phyloP scores from a whole-genome alignment of 2,888 invertebrate species.

The Sphecodes monilicornis region DNA sequence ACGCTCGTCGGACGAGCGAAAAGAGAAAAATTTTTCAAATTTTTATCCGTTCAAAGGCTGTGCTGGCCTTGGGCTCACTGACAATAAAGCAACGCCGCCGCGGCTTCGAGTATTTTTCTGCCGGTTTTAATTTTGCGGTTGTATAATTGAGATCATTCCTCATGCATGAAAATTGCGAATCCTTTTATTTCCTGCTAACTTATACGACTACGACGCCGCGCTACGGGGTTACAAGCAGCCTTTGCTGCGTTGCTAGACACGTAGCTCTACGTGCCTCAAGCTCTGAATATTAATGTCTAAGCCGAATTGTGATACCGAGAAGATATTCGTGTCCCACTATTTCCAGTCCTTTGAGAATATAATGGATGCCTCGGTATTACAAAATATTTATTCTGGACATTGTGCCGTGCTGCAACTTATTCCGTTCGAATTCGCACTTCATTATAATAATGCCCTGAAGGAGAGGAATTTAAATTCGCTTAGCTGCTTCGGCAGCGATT shows the following conservation, averaged over 20 bases:
- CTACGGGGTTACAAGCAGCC: background rate
- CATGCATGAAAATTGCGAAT: slow-evolving; percentile 25
- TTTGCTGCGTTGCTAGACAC: slow-evolving; percentile 43
- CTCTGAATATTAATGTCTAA: slow-evolving; percentile 52
- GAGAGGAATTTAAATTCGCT: background rate
- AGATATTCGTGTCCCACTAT: slow-evolving; percentile 18
- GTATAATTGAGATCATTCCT: background rate
- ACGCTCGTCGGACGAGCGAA: background rate
- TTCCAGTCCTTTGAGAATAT: slow-evolving; percentile 10
- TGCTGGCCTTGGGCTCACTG: background rate
- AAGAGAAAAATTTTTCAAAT: background rate
- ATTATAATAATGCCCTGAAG: background rate
- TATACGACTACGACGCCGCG: slow-evolving; percentile 5
- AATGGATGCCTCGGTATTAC: background rate
- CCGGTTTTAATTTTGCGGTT: slow-evolving; percentile 9
- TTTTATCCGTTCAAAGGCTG: background rate
- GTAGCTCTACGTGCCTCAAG: slow-evolving; percentile 43
- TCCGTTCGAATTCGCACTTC: background rate
- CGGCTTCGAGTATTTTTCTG: background rate
- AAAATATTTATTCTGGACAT: slow-evolving; percentile 7
- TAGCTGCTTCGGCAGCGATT: background rate
- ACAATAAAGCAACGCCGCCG: background rate
- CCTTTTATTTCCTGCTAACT: slow-evolving; percentile 40
- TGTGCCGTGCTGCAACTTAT: background rate
- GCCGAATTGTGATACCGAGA: slow-evolving; percentile 24